phyloP scores from a whole-genome alignment of 2,113 vertebrate genomes.

The Ibidorhyncha struthersii region DNA sequence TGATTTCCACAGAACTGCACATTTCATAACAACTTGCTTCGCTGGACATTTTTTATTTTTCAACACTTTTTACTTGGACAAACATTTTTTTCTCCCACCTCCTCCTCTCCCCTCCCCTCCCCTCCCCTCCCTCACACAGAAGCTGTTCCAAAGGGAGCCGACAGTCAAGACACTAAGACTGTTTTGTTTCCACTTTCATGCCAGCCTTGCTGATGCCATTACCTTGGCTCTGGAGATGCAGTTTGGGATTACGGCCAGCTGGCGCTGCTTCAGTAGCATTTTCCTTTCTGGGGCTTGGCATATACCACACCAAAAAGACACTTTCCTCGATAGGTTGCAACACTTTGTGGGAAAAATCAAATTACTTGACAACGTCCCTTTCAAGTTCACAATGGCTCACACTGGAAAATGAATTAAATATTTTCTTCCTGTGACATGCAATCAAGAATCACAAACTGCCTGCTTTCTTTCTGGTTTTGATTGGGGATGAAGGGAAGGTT shows the following conservation, averaged over 20 bases:
- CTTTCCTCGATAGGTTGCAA: background rate
- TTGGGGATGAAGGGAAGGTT: background rate
- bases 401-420: background rate
- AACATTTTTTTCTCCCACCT: background rate
- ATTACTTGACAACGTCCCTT: background rate
- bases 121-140: background rate
- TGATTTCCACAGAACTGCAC: background rate
- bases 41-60: background rate
- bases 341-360: conserved; percentile 30
- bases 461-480: background rate
- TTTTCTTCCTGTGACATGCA: conserved; percentile 29
- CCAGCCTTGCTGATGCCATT: conserved; percentile 16
- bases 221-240: conserved; percentile 16
- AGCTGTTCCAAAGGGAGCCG: background rate
- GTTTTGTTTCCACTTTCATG: background rate
- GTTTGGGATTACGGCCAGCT: conserved; percentile 18
- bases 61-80: background rate
- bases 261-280: background rate
- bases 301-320: background rate
- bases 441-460: background rate
- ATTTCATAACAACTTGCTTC: background rate
- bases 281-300: conserved; percentile 24
- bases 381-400: conserved; percentile 20
- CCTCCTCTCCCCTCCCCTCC: background rate
- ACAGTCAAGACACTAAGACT: background rate